Base-by-base conservation (phyloP, 2,797 vertebrate species). In the Nyctibius grandis region DNA sequence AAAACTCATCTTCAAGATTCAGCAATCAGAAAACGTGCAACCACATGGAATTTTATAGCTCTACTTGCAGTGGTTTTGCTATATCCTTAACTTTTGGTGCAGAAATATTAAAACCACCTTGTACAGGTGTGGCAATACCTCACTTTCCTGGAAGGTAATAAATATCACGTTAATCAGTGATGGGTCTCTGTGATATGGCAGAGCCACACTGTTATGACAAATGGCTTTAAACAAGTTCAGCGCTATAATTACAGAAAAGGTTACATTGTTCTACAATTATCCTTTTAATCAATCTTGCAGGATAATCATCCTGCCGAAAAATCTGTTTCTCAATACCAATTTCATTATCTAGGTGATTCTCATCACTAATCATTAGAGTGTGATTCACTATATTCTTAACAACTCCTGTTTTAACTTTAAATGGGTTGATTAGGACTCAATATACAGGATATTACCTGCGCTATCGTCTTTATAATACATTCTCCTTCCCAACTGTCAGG, bases 331-430 rank as follows among this genome's bases (percentile, higher is more conserved):
- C 97, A 96, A 98, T 98, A 98, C 96, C 97, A 96, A 93, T 98
- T 98, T 98, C 98, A 98, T 98, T 98, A 98, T 98, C 97, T 98
- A 97, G 97, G 98, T 98, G 97, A 98, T 98, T 98, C 97, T 98
- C 97, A 97, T 98, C 97, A 98, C 98, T 98, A 98, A 98, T 98
- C 98, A 98, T 98, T 97, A 97, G 89, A 97, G 95, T 97, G 95
- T 93, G 92, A 98, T 98, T 98, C 97, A 98, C 97, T 97, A 97
- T 96, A 97, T 97, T 98, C 98, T 97, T 98, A 98, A 98, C 98
- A 98, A 97, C 97, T 98, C 96, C 98, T 98, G 97, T 97, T 98
- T 98, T 98, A 98, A 97, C 97, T 98, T 96, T 98, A 98, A 98
- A 98, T 98, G 98, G 98, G 96, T 98, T 98, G 97, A 98, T 98